Percentiles rank a stretch among this genome's conserved stretches.
phyloP scores from a whole-genome alignment of 2,797 vertebrate species.

The Aldrovandia affinis region DNA sequence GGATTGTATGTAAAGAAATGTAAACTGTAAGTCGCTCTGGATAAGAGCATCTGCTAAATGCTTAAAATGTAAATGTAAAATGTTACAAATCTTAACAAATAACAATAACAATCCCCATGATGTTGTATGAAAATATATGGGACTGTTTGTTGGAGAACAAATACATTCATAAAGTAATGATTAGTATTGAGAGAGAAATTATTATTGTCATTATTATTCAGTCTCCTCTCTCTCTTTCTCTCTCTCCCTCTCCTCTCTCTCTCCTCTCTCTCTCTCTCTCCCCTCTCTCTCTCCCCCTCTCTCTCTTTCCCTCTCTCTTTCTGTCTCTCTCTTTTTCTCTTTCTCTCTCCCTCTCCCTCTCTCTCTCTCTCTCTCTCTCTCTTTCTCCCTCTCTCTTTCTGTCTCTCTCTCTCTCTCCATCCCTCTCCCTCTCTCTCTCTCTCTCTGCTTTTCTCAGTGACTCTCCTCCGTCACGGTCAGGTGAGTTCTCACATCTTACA shows the following conservation, averaged over 20 bases:
- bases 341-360: neutral
- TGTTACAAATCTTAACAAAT: no score
- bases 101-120: no score
- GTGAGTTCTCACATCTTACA: neutral
- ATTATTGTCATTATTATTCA: no score
- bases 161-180: no score
- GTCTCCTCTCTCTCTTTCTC: neutral
- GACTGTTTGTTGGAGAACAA: no score
- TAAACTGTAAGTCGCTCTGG: no score
- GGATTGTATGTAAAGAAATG: no score
- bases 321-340: neutral
- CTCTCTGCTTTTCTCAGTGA: neutral
- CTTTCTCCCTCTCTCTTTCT: neutral
- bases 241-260: neutral
- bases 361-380: neutral
- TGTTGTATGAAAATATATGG: no score
- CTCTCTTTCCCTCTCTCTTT: neutral
- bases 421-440: neutral
- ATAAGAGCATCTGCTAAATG: no score
- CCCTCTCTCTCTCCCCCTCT: neutral
- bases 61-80: no score
- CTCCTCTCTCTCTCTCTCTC: neutral
- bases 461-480: neutral
- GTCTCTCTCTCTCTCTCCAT: neutral
- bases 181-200: no score